phyloP scores from a whole-genome alignment of 1,140 invertebrate genomes.

The Caenorhabditis brenneri region DNA sequence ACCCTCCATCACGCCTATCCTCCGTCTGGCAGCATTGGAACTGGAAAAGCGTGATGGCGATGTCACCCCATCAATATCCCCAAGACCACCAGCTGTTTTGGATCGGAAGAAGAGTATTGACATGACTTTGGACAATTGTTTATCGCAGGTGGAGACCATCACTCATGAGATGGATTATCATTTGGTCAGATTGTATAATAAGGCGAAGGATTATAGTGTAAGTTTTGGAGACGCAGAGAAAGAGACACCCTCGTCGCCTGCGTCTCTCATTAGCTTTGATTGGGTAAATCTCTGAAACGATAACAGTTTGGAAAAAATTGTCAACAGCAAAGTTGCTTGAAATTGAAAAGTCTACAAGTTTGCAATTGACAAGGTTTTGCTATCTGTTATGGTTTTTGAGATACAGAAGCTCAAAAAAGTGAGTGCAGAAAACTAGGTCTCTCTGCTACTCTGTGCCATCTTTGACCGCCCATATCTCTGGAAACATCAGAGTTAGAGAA shows the following conservation, averaged over 20 bases:
- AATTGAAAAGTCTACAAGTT: too few relatives aligned
- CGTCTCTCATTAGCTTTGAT: too few relatives aligned
- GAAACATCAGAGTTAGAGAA: too few relatives aligned
- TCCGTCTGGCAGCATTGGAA: constrained; percentile 51
- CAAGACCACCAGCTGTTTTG: neutral
- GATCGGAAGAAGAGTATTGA: neutral
- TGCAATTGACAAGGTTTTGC: too few relatives aligned
- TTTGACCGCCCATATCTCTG: too few relatives aligned
- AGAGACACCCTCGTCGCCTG: neutral
- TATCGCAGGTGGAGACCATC: constrained; percentile 12
- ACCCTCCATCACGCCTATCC: constrained; percentile 50
- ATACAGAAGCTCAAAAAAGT: too few relatives aligned
- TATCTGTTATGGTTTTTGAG: too few relatives aligned
- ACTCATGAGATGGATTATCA: constrained; percentile 29
- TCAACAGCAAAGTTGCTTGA: too few relatives aligned
- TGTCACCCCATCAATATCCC: neutral
- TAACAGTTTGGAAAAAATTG: too few relatives aligned
- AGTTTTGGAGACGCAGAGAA: neutral
- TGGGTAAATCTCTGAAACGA: too few relatives aligned
- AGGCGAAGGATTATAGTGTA: constrained; percentile 23
- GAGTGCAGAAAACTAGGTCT: too few relatives aligned
- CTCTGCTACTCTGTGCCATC: too few relatives aligned
- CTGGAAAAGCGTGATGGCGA: constrained; percentile 35
- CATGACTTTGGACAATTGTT: constrained; percentile 18
- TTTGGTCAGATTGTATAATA: neutral